Percentiles rank a stretch among this genome's conserved stretches.
These are phyloP conservation scores for Heterotilapia buettikoferi DNA, from an alignment of 2,113 vertebrate genomes.

Conservation along the genomic window DNA sequence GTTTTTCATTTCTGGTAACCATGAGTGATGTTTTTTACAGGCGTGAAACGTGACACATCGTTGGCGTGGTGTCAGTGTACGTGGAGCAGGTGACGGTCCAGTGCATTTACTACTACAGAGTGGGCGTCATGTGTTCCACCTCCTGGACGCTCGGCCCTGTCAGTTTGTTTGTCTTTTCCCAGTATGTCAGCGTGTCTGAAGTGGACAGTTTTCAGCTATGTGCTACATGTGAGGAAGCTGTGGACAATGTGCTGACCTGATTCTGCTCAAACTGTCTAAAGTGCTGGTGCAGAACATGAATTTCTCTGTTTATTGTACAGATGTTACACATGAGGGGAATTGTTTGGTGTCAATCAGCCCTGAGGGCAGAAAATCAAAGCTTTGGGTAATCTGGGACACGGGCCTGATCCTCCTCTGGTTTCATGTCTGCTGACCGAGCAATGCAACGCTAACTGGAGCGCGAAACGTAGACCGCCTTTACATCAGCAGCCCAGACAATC, in stretches of 20 bases:
- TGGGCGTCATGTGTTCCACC: background rate
- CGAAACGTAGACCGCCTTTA: background rate
- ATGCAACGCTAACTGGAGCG: constrained; percentile 33
- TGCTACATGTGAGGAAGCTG: too few species aligned
- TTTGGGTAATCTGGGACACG: background rate
- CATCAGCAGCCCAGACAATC: background rate
- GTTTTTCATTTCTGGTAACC: background rate
- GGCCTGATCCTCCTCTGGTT: background rate
- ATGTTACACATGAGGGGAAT: background rate
- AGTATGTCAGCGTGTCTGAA: fast-evolving
- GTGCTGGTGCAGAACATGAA: too few species aligned
- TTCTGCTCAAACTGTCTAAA: background rate
- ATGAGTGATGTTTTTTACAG: fast-evolving
- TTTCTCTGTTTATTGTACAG: background rate
- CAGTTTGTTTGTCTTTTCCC: fast-evolving
- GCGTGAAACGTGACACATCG: fast-evolving
- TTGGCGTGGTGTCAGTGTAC: background rate
- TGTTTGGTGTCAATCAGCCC: background rate
- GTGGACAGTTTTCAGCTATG: background rate
- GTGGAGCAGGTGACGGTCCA: background rate
- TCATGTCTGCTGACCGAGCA: constrained; percentile 32
- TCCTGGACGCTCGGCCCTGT: fast-evolving
- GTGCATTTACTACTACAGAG: background rate
- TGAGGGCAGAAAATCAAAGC: background rate
- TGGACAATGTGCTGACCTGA: too few species aligned